Percentiles rank a stretch among this genome's conserved stretches.
phyloP scores from a whole-genome alignment of 1,140 invertebrate species.

The Lethrus apterus region DNA sequence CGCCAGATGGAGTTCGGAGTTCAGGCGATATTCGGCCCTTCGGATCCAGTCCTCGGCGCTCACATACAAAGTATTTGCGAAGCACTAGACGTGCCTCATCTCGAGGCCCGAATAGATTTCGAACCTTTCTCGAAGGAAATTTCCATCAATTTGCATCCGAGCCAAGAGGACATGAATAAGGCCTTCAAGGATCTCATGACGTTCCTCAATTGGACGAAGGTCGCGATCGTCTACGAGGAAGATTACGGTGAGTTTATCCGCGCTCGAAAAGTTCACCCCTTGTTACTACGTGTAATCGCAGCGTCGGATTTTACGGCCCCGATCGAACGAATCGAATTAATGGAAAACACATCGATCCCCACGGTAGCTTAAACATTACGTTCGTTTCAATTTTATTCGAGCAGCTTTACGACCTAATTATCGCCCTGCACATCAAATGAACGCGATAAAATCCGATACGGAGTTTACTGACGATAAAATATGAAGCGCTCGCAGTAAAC shows the following conservation, averaged over 20 bases:
- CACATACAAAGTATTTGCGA: slow-evolving; percentile 87
- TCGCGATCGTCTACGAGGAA: slow-evolving; percentile 90
- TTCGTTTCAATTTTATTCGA: too few species aligned
- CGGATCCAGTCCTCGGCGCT: slow-evolving; percentile 69
- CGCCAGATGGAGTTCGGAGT: slow-evolving; percentile 77
- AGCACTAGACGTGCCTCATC: slow-evolving; percentile 79
- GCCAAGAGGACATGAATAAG: slow-evolving; percentile 71
- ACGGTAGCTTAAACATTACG: too few species aligned
- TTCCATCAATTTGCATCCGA: slow-evolving; percentile 85
- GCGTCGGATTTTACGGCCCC: too few species aligned
- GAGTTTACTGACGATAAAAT: too few species aligned
- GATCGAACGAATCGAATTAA: too few species aligned
- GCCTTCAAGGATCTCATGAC: slow-evolving; percentile 82
- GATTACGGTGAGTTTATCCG: slow-evolving; percentile 58
- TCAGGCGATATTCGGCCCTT: slow-evolving; percentile 83
- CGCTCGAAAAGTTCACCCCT: too few species aligned
- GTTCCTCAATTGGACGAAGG: slow-evolving; percentile 88
- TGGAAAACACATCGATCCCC: too few species aligned
- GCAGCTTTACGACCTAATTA: too few species aligned
- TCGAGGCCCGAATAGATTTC: slow-evolving; percentile 71
- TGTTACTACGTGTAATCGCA: too few species aligned
- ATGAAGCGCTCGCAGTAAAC: too few species aligned
- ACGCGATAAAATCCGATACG: too few species aligned
- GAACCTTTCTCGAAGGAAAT: slow-evolving; percentile 64
- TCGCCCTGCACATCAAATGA: too few species aligned